phyloP scores from a whole-genome alignment of 2,113 vertebrate genomes.

The Neodon shergylaensis region DNA sequence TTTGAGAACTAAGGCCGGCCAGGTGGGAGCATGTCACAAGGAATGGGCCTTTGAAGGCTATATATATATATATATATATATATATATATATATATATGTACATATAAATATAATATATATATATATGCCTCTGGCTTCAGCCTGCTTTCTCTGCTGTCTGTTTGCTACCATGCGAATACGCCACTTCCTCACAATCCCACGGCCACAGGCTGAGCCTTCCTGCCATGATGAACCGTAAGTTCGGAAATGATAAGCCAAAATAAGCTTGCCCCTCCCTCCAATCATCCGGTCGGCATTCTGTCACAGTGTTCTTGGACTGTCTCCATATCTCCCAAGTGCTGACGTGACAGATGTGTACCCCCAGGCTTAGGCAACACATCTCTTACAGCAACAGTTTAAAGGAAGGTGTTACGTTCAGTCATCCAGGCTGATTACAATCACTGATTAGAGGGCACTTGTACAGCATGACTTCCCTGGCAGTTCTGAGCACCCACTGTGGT shows the following conservation, averaged over 20 bases:
- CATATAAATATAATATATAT: neutral
- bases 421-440: neutral
- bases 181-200: neutral
- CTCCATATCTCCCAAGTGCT: neutral
- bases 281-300: neutral
- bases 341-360: neutral
- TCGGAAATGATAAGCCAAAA: neutral
- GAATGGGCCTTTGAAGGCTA: neutral
- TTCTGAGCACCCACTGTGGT: neutral
- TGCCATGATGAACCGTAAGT: neutral
- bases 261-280: neutral
- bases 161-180: neutral
- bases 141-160: neutral
- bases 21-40: no score
- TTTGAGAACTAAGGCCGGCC: neutral
- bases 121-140: no score
- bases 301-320: neutral
- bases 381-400: conserved; percentile 35
- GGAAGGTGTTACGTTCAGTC: neutral
- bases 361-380: neutral
- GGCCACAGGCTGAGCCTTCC: neutral
- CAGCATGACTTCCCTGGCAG: neutral
- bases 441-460: neutral
- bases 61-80: no score
- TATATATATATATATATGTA: neutral